A percentile compares a stretch with the other conserved stretches of the same genome.
Evolutionary conservation across 2,888 invertebrate genomes (phyloP).

Genomic region (Chrysodeixis includens): DNA sequence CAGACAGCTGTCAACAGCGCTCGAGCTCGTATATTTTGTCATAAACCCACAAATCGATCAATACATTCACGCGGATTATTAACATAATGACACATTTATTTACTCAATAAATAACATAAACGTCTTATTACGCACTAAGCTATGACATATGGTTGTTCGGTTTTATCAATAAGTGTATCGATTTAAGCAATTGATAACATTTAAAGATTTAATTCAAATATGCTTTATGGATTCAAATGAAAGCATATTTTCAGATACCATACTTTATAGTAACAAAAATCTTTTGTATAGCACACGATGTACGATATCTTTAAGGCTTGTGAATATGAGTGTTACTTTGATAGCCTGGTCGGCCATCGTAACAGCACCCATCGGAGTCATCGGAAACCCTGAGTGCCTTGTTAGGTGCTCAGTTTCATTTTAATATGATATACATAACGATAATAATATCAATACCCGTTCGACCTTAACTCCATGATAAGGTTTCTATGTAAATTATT

Average conservation of each 20-base stretch:
- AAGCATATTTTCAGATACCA: background rate
- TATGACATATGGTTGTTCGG: background rate
- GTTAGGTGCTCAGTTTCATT: constrained; percentile 34
- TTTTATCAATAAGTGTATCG: background rate
- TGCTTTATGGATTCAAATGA: background rate
- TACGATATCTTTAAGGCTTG: background rate
- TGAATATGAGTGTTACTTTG: background rate
- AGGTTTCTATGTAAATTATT: constrained; percentile 22
- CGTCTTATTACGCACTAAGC: background rate
- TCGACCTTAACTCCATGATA: background rate
- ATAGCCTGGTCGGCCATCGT: background rate
- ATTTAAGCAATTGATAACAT: background rate
- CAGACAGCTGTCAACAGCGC: constrained; percentile 69
- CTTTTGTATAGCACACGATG: background rate
- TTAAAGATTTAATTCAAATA: background rate
- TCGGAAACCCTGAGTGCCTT: constrained; percentile 27
- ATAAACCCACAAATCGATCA: constrained; percentile 32
- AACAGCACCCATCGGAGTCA: background rate
- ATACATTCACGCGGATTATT: constrained; percentile 6
- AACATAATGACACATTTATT: background rate
- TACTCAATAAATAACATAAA: constrained; percentile 8
- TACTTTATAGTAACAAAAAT: background rate
- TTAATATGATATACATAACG: constrained; percentile 17
- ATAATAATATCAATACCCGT: constrained; percentile 10
- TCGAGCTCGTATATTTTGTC: constrained; percentile 36